phyloP scores from a whole-genome alignment of 1,140 invertebrate species.

The Ceratosolen fusciceps region DNA sequence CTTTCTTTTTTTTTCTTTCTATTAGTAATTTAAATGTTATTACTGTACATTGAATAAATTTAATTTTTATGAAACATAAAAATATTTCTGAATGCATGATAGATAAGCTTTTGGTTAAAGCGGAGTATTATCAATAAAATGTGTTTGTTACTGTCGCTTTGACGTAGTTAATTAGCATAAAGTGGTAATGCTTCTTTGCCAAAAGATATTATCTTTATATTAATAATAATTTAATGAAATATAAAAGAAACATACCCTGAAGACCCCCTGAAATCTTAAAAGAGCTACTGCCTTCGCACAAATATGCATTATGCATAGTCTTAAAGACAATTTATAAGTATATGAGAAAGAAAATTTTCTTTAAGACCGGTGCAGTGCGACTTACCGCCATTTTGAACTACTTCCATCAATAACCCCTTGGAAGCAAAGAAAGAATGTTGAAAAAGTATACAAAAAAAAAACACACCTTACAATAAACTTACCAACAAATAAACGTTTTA shows the following conservation, averaged over 20 bases:
- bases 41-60: conserved; percentile 9
- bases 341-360: conserved; percentile 47
- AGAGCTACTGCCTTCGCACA: conserved; percentile 54
- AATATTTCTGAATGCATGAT: conserved; percentile 40
- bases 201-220: conserved; percentile 41
- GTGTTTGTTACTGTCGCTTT: conserved; percentile 38
- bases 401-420: conserved; percentile 70
- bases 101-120: conserved; percentile 38
- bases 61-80: conserved; percentile 20
- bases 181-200: conserved; percentile 44
- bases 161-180: conserved; percentile 40
- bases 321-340: conserved; percentile 48
- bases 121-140: conserved; percentile 40
- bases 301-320: conserved; percentile 48
- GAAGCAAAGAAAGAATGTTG: conserved; percentile 48
- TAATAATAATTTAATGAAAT: conserved; percentile 41
- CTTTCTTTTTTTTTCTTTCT: too few species aligned
- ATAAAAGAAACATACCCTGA: conserved; percentile 51
- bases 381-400: conserved; percentile 73
- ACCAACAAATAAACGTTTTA: conserved; percentile 30
- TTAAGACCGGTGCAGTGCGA: conserved; percentile 58
- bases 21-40: conserved; percentile 22
- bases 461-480: conserved; percentile 48
- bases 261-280: conserved; percentile 54
- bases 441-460: conserved; percentile 38